Evolutionary conservation across 2,113 vertebrate species (phyloP), one percentile per base, ranked within the genome.

Genomic region (Entelurus aequoreus): DNA sequence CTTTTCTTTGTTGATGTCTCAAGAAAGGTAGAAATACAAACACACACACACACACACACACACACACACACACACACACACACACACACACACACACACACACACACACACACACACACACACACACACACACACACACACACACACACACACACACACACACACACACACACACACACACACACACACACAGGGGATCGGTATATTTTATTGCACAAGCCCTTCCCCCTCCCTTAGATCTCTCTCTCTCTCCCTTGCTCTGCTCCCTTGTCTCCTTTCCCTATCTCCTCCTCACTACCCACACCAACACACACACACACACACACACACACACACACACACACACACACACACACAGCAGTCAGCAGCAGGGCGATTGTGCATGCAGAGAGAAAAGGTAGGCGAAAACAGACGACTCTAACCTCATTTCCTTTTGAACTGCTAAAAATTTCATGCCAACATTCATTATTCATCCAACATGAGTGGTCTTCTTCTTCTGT

Each of bases 391-490:
- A 49, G 11, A 65, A 19, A 49, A 73, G 78, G 80, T 76, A 79
- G 54, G 81, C 28, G 65, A 62, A 67, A 28, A 57, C 7, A 9
- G 37, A 63, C 54, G 35, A 13, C 54, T 58, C 44, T 51, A 28
- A 4, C 28, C 58, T 69, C 54, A 54, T 40, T 54, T 74, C 69
- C 57, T 71, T 70, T 64, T 54, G 5, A 55, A 21, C 54, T 60
- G 48, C 77, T 81, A 40, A 82, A 81, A 77, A 82, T 74, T 85
- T 77, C 60, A 83, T 74, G 76, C 65, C n/a, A 48, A 16, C n/a
- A 65, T 87, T 44, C 55, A 86, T 88, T 87, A 87, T 85, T 83
- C 65, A 84, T 76, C 65, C 63, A 62, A 50, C 60, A 49, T 12
- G 37, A 56, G 75, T 66, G 36, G 46, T 60, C 40, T 51, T 48